Conservation (phyloP, 2,113 vertebrate genomes). For the Fulmarus glacialis region DNA sequence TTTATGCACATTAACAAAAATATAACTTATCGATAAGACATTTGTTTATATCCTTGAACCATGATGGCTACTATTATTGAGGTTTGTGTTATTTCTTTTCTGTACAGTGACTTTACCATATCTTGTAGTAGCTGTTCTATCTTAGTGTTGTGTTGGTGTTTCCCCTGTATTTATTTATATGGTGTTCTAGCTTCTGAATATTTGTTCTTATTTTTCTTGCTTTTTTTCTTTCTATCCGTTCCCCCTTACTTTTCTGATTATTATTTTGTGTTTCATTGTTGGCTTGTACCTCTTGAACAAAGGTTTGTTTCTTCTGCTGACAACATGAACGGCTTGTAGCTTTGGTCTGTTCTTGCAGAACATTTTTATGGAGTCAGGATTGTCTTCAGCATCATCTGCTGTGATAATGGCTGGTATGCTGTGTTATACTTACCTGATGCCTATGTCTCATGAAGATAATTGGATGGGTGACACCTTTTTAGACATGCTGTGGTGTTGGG, state of each 20-base stretch:
- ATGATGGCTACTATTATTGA: background rate
- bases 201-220: background rate
- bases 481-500: background rate
- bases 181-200: background rate
- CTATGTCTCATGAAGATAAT: background rate
- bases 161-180: background rate
- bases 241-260: background rate
- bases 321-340: background rate
- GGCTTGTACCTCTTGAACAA: background rate
- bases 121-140: background rate
- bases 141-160: background rate
- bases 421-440: background rate
- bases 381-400: background rate
- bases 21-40: accelerated
- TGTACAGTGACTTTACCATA: background rate
- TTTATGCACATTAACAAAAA: background rate
- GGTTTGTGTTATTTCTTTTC: background rate
- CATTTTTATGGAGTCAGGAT: background rate
- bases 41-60: background rate
- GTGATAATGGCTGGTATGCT: background rate
- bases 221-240: background rate
- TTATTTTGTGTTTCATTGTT: background rate
- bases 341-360: background rate
- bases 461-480: background rate
- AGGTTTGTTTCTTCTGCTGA: background rate